Conservation (phyloP, 2,888 invertebrate genomes). For the Sepiola atlantica region DNA sequence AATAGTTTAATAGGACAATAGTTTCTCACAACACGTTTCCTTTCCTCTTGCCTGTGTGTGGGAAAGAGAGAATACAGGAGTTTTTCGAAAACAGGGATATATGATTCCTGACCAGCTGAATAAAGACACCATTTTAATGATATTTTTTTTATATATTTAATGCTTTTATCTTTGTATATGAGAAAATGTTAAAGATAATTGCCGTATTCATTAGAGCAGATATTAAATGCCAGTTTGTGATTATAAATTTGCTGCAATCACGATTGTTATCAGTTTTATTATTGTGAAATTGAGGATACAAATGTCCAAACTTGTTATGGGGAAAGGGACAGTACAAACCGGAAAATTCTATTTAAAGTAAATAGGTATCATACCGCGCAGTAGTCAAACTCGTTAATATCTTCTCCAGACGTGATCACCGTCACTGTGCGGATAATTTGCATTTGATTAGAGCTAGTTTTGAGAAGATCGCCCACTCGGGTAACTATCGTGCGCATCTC, state of each 20-base stretch:
- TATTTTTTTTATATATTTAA: background rate
- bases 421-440: background rate
- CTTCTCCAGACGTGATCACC: background rate
- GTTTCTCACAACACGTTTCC: too few species aligned
- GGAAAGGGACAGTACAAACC: background rate
- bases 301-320: background rate
- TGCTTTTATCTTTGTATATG: background rate
- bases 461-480: background rate
- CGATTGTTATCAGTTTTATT: background rate
- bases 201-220: background rate
- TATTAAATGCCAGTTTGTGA: background rate
- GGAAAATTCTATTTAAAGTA: background rate
- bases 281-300: background rate
- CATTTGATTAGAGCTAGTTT: background rate
- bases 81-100: background rate
- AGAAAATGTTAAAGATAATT: background rate
- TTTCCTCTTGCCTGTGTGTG: too few species aligned
- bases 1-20: too few species aligned
- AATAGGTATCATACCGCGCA: conserved; percentile 7
- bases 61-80: too few species aligned
- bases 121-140: background rate
- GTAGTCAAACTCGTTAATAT: background rate
- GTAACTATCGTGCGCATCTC: background rate
- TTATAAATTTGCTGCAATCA: background rate
- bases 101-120: background rate